phyloP scores from a whole-genome alignment of 2,888 invertebrate species.

The Nipponacmea schrenckii region DNA sequence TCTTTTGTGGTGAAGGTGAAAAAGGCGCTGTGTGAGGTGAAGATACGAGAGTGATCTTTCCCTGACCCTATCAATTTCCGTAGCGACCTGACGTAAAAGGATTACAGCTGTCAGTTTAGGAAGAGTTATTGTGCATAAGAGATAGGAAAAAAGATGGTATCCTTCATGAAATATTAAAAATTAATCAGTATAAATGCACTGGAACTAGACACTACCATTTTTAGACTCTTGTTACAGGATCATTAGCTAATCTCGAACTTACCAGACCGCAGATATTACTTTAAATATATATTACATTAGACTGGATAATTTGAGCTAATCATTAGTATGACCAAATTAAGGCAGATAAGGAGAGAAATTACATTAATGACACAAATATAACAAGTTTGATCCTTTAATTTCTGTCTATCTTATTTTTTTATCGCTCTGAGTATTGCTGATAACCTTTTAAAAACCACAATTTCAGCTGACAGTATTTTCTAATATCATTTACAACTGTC shows the following conservation, averaged over 20 bases:
- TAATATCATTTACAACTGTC: neutral
- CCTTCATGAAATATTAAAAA: constrained; percentile 8
- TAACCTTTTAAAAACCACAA: constrained; percentile 1
- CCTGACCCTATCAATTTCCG: constrained; percentile 8
- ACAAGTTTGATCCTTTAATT: neutral
- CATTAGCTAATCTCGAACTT: no score
- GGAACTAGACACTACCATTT: no score
- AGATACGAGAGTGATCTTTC: constrained; percentile 4
- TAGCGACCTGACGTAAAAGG: constrained; percentile 7
- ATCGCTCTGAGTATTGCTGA: neutral
- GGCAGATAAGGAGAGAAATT: constrained; percentile 3
- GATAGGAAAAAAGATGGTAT: constrained; percentile 1
- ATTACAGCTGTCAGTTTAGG: constrained; percentile 2
- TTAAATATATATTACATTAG: no score
- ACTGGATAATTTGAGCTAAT: neutral
- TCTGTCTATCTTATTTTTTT: neutral
- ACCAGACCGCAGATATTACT: no score
- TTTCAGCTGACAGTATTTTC: no score
- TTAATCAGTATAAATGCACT: constrained; percentile 5
- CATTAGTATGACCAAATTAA: constrained; percentile 3
- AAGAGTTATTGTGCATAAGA: constrained; percentile 1
- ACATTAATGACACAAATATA: constrained; percentile 6
- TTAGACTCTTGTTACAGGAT: no score
- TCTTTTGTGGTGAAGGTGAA: constrained; percentile 7
- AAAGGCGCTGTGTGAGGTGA: constrained; percentile 5